Base-by-base conservation (phyloP, 1,140 invertebrate species). In the Aphidius ervi region DNA sequence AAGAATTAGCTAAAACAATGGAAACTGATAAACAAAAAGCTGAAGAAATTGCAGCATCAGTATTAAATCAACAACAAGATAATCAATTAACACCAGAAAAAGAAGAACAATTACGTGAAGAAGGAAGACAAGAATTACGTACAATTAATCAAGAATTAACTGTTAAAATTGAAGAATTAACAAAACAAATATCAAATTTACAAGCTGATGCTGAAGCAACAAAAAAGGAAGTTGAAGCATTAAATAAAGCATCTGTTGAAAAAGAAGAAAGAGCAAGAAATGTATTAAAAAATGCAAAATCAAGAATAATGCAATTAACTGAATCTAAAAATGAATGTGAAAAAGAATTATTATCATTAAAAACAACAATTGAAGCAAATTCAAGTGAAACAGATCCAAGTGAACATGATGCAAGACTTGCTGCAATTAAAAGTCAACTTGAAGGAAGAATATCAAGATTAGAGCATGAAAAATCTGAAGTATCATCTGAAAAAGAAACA, bases 401-500 rank as follows among this genome's bases (percentile, higher is more conserved):
- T 2, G 86, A 88, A 63, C 81, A 85, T 59, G 86, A 87, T 63
- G 78, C 82, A 0, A 76, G 84, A 57, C 66, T 87, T 7, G 79
- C 79, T 9, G 81, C 85, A 7, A 74, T 90, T 20, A 89, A 89
- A 68, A 86, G 86, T 4, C 88, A 90, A 68, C 87, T 87, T 70
- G 89, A 92, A 65, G 83, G 83, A 6, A 84, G 85, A 56, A 79
- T 93, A n/a, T 79, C 83, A 9, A 81, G 86, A 6, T 61, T 91
- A 41, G 89, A 92, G 67, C 90, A 90, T 67, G 93, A 94, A 68
- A 86, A 89, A 62, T 80, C 85, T 16, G 87, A 90, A 67, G 81
- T 83, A 50, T 84, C 83, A 62, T 82, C 82, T 9, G 85, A 87
- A 64, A 86, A 86, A 55, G 91, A 94, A 68, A 81, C 87, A 6